Conservation (phyloP, 2,888 invertebrate genomes). For the Galeruca laticollis region DNA sequence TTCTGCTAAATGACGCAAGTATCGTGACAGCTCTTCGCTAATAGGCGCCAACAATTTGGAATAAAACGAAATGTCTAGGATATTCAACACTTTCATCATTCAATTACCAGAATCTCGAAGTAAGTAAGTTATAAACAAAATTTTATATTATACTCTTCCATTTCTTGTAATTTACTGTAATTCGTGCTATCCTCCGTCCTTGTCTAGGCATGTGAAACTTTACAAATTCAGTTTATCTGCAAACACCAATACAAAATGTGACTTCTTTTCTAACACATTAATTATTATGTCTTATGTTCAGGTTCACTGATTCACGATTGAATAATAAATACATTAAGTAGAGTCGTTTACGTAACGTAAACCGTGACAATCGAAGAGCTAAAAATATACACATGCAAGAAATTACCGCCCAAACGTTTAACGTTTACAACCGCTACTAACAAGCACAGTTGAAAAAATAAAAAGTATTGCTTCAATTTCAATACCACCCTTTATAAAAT, state of each 20-base stretch:
- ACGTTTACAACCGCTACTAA: slow-evolving; percentile 16
- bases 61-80: no score
- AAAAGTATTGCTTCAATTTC: slow-evolving; percentile 19
- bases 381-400: neutral
- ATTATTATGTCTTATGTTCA: neutral
- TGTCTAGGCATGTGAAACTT: no score
- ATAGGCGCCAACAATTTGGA: no score
- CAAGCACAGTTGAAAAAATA: slow-evolving; percentile 12
- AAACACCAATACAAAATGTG: neutral
- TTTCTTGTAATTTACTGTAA: no score
- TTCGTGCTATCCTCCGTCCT: no score
- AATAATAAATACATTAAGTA: neutral
- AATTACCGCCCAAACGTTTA: slow-evolving; percentile 16
- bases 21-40: no score
- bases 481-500: slow-evolving; percentile 25
- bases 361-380: neutral
- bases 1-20: no score
- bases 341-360: neutral
- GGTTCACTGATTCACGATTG: neutral
- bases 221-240: neutral
- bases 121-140: no score
- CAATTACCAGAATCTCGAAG: no score
- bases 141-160: no score
- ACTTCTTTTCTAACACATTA: neutral
- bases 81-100: no score